phyloP scores from a whole-genome alignment of 2,888 invertebrate species.

The Zootermopsis nevadensis region DNA sequence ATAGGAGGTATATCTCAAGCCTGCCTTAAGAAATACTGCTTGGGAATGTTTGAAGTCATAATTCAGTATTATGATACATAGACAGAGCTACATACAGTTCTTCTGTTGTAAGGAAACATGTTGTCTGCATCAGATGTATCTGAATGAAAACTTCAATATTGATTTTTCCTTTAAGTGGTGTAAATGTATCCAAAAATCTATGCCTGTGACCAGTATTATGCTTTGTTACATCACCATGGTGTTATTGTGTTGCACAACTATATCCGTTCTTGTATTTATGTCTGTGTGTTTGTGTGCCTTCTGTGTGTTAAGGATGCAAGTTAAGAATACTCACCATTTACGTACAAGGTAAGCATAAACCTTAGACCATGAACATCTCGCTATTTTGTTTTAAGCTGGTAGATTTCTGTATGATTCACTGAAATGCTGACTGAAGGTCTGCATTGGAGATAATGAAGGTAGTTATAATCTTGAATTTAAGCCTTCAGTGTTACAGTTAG shows the following conservation, averaged over 20 bases:
- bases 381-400: not conserved
- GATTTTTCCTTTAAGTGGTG: no score
- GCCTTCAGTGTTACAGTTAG: no score
- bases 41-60: no score
- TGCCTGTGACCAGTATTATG: not conserved
- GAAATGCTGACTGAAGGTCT: not conserved
- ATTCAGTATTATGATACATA: no score
- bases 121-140: no score
- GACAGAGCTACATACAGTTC: no score
- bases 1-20: no score
- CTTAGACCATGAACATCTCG: conserved; percentile 19
- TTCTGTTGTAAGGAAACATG: no score
- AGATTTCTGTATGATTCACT: not conserved
- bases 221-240: not conserved
- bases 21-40: no score
- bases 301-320: conserved; percentile 34
- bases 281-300: conserved; percentile 29
- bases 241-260: conserved; percentile 19
- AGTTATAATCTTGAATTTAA: no score
- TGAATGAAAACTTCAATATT: no score
- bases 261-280: conserved; percentile 26
- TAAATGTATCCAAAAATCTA: not conserved
- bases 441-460: not conserved
- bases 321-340: conserved; percentile 20
- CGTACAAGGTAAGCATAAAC: conserved; percentile 29